Conservation (phyloP, 1,140 invertebrate species). For the Paralvinella palmiformis region DNA sequence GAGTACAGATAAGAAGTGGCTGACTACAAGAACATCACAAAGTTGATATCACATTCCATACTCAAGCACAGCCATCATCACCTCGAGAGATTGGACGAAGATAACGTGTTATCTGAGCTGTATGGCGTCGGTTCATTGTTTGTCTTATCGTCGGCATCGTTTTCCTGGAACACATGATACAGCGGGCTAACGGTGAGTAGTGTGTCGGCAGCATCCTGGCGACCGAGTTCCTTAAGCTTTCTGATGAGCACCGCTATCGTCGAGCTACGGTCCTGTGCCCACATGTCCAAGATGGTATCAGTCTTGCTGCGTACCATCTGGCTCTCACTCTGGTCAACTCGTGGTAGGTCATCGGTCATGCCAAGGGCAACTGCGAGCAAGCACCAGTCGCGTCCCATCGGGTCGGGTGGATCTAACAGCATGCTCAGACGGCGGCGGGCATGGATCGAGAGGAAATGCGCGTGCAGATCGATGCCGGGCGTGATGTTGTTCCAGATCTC, state of each 20-base stretch:
- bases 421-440: slow-evolving; percentile 53
- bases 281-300: slow-evolving; percentile 53
- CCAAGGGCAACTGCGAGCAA: slow-evolving; percentile 70
- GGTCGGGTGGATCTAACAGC: slow-evolving; percentile 70
- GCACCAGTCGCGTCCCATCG: slow-evolving; percentile 76
- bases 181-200: slow-evolving; percentile 51
- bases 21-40: too few species aligned
- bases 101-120: background rate
- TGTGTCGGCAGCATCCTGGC: slow-evolving; percentile 54
- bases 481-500: slow-evolving; percentile 48
- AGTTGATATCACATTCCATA: too few species aligned
- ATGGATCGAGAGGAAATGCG: slow-evolving; percentile 54
- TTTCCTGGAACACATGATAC: slow-evolving; percentile 31
- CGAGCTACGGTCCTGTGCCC: slow-evolving; percentile 45
- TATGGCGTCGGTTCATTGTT: background rate
- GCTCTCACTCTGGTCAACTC: slow-evolving; percentile 43
- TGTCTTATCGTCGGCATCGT: background rate
- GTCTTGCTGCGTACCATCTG: slow-evolving; percentile 48
- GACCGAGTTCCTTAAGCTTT: slow-evolving; percentile 54
- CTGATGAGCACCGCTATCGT: slow-evolving; percentile 51
- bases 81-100: too few species aligned
- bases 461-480: slow-evolving; percentile 54
- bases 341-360: slow-evolving; percentile 55
- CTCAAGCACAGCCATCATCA: too few species aligned
- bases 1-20: too few species aligned